These are phyloP conservation scores for Myrmecophaga tridactyla DNA, from an alignment of 2,113 vertebrate species.

Conservation along the genomic window DNA sequence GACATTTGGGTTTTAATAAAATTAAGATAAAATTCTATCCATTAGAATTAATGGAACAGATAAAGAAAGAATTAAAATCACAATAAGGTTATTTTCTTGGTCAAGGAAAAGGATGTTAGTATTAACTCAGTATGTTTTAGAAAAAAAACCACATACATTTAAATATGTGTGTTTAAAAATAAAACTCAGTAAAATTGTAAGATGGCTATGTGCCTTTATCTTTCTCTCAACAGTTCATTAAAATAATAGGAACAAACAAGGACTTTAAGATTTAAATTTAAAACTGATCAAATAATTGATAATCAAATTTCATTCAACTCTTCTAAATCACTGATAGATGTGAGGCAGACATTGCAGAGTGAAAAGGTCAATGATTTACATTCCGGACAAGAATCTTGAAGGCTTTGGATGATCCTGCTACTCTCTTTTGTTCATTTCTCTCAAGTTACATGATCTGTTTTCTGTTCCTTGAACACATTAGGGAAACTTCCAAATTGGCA, in stretches of 20 bases:
- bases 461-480: neutral
- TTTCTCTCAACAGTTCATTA: no score
- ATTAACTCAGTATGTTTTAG: neutral
- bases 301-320: neutral
- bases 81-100: neutral
- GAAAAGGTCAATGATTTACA: neutral
- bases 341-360: neutral
- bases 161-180: neutral
- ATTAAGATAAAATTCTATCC: neutral
- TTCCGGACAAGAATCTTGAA: neutral
- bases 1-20: neutral
- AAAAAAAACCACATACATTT: neutral
- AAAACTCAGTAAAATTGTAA: neutral
- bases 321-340: neutral
- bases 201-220: neutral
- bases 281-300: neutral
- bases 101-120: neutral
- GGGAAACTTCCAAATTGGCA: neutral
- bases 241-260: neutral
- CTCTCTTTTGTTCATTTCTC: neutral
- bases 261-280: no score
- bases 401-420: neutral
- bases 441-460: neutral
- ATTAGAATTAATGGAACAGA: neutral
- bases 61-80: neutral